These are phyloP conservation scores for Meliscaeva auricollis DNA, from an alignment of 2,888 invertebrate genomes.

Conservation along the genomic window DNA sequence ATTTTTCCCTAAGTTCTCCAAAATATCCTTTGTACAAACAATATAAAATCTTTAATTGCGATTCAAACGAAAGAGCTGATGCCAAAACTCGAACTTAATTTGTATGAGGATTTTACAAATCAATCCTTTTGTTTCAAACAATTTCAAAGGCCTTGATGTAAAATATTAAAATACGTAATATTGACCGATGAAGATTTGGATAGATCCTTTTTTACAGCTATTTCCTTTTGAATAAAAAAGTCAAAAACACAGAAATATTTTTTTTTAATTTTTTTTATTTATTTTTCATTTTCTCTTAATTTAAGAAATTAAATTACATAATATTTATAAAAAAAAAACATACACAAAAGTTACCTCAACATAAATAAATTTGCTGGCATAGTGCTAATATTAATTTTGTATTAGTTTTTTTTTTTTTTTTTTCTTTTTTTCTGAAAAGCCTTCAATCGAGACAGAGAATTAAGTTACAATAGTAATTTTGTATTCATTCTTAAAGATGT, in stretches of 20 bases:
- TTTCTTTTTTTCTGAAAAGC: neutral
- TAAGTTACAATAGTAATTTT: too few relatives aligned
- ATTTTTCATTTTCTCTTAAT: constrained; percentile 75
- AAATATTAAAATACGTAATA: too few relatives aligned
- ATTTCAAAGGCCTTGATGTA: neutral
- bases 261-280: constrained; percentile 66
- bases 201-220: too few relatives aligned
- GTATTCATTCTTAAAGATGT: neutral
- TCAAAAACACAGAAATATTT: neutral
- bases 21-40: too few relatives aligned
- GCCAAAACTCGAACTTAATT: neutral
- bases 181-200: too few relatives aligned
- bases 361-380: constrained; percentile 33
- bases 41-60: too few relatives aligned
- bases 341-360: constrained; percentile 71
- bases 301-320: constrained; percentile 74
- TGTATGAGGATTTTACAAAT: neutral
- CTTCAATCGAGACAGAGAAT: constrained; percentile 32
- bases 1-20: too few relatives aligned
- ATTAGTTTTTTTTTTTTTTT: constrained; percentile 15
- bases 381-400: constrained; percentile 47
- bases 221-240: neutral
- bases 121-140: neutral
- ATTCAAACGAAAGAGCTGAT: neutral
- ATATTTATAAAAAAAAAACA: constrained; percentile 54